Conservation (phyloP, 2,113 vertebrate genomes). For the Ailurus styani region DNA sequence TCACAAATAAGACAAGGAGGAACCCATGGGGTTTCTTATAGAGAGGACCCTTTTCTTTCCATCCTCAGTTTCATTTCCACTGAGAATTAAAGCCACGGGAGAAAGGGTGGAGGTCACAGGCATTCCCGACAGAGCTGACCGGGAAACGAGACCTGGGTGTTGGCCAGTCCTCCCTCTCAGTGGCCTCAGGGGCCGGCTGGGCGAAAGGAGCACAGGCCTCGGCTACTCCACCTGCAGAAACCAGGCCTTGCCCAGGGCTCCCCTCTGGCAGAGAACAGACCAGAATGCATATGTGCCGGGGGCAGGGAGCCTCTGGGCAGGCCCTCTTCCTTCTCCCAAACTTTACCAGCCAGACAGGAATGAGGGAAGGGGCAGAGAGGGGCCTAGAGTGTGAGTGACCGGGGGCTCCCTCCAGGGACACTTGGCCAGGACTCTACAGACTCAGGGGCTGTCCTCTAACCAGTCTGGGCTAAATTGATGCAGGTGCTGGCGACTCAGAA, state of each 20-base stretch:
- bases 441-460: too few relatives aligned
- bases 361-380: too few relatives aligned
- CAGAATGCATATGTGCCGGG: rapidly evolving
- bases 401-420: not conserved
- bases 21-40: not conserved
- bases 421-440: not conserved
- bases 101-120: not conserved
- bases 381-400: not conserved
- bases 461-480: not conserved
- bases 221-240: rapidly evolving
- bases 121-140: not conserved
- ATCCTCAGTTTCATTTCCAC: not conserved
- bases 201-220: not conserved
- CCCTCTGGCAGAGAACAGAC: not conserved
- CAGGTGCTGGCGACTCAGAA: not conserved
- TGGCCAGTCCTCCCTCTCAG: not conserved
- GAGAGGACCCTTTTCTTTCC: not conserved
- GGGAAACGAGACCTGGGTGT: not conserved
- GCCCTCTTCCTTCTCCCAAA: not conserved
- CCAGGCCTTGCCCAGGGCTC: not conserved
- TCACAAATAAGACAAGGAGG: not conserved
- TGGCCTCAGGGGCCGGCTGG: not conserved
- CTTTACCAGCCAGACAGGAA: not conserved
- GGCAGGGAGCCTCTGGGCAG: not conserved
- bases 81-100: not conserved